Percentiles rank a stretch among this genome's conserved stretches.
Conservation (phyloP, 2,113 vertebrate genomes). For the Zapus hudsonius region DNA sequence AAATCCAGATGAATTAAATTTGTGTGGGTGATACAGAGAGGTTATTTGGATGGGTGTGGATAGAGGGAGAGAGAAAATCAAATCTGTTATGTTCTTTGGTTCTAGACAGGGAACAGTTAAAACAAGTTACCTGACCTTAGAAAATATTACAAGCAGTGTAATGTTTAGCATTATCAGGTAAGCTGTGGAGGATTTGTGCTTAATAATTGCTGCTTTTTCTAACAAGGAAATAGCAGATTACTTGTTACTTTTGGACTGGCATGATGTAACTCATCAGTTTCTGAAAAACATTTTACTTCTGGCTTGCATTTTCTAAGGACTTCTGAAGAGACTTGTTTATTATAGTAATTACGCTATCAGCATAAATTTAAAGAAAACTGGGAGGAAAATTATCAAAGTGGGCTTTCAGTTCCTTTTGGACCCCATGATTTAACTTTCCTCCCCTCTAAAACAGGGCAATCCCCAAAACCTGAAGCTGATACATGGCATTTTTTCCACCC, state of each 20-base stretch:
- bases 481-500: conserved; percentile 71
- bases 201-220: conserved; percentile 31
- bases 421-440: conserved; percentile 55
- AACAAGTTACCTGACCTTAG: neutral
- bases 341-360: conserved; percentile 64
- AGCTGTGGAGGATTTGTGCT: conserved; percentile 31
- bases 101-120: neutral
- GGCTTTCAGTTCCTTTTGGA: conserved; percentile 69
- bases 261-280: conserved; percentile 75
- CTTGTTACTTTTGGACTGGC: neutral
- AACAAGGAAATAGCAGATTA: conserved; percentile 43
- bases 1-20: neutral
- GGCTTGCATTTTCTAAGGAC: conserved; percentile 71
- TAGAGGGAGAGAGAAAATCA: neutral
- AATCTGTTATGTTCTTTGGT: neutral
- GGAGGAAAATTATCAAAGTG: conserved; percentile 78
- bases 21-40: neutral
- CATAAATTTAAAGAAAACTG: conserved; percentile 81
- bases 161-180: neutral
- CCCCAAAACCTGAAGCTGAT: conserved; percentile 70
- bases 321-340: conserved; percentile 74
- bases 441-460: conserved; percentile 59
- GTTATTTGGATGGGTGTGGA: neutral
- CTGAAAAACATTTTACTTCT: conserved; percentile 61
- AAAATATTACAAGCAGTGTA: neutral